Evolutionary conservation across 2,113 vertebrate species (phyloP).

Genomic region (Amblyornis subalaris): DNA sequence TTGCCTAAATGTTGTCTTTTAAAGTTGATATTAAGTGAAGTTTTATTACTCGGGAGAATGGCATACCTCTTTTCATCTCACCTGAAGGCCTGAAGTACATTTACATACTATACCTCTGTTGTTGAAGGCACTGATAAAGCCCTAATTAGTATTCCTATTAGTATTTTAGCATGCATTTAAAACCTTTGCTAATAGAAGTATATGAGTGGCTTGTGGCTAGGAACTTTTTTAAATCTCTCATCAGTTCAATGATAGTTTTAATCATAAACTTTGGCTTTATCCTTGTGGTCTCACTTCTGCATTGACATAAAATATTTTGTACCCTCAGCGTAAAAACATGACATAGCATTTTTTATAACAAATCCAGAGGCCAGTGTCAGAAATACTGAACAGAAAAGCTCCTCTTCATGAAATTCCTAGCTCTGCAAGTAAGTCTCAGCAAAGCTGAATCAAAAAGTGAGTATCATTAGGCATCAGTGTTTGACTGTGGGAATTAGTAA

Average conservation of each 20-base stretch:
- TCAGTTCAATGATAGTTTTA: background rate
- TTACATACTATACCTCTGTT: background rate
- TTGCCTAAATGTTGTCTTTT: background rate
- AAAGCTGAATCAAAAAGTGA: background rate
- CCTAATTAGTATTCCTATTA: background rate
- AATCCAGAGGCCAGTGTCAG: background rate
- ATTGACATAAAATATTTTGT: background rate
- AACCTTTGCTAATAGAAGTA: background rate
- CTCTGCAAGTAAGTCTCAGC: background rate
- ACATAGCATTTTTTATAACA: background rate
- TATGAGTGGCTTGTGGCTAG: background rate
- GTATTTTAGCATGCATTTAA: background rate
- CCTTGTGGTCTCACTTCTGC: background rate
- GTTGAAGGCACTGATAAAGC: background rate
- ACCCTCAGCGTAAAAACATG: background rate
- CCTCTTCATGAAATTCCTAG: background rate
- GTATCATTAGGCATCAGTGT: background rate
- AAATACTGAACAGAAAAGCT: background rate
- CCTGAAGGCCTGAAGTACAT: background rate
- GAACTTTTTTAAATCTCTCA: background rate
- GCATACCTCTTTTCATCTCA: background rate
- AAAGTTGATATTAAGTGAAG: background rate
- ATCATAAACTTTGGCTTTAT: background rate
- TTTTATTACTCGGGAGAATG: background rate
- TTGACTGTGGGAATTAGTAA: background rate